A percentile compares a stretch with the other conserved stretches of the same genome.
Conservation (phyloP, 64 coral and sea anemone species). For the Montipora capricornis region DNA sequence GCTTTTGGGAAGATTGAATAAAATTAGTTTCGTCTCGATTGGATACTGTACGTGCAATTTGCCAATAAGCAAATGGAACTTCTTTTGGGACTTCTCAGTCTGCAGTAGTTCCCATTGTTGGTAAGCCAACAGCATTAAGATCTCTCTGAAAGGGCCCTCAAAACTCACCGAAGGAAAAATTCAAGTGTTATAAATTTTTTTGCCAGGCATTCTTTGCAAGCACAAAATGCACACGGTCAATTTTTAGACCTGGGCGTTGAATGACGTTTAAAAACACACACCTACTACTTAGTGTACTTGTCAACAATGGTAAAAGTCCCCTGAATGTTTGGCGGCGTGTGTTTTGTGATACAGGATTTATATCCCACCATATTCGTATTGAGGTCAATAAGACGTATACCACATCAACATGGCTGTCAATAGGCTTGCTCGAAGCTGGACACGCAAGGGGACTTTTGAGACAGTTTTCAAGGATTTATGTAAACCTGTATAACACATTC, state of each 20-base stretch:
- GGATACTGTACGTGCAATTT: background rate
- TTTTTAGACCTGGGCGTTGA: constrained; percentile 8
- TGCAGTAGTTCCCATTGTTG: background rate
- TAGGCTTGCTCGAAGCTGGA: constrained; percentile 13
- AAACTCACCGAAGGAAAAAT: background rate
- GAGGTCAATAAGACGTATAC: constrained; percentile 45
- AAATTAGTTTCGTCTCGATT: constrained; percentile 20
- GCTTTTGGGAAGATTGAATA: constrained; percentile 19
- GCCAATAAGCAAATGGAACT: background rate
- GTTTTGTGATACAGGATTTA: constrained; percentile 45
- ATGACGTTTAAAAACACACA: background rate
- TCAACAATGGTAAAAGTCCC: constrained; percentile 20
- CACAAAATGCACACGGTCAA: constrained; percentile 3
- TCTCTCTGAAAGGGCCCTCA: background rate
- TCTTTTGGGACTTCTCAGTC: background rate
- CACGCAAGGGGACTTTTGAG: constrained; percentile 36
- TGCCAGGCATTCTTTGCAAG: background rate
- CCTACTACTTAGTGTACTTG: background rate
- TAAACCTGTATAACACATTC: background rate
- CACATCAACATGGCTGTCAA: constrained; percentile 39
- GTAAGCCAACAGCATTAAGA: background rate
- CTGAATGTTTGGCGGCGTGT: constrained; percentile 15
- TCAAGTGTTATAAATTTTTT: background rate
- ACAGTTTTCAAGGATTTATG: background rate
- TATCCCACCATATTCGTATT: constrained; percentile 22